Base-by-base conservation (phyloP, 1,140 invertebrate species). In the Heliconius congener region DNA sequence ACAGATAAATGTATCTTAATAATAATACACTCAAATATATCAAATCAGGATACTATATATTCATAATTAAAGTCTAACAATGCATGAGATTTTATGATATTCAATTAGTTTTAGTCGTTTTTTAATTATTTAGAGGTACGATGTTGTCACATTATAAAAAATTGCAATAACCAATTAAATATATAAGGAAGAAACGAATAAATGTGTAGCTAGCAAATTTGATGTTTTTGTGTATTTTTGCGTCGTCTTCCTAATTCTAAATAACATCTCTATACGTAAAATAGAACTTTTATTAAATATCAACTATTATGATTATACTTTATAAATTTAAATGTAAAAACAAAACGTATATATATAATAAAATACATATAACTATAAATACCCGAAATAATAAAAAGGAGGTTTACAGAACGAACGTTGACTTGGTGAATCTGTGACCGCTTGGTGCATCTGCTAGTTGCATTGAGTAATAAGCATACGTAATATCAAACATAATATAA, bases 61-160 rank as follows among this genome's bases (percentile, higher is more conserved):
- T 66, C 23, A 13, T 66, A 30, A 30, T 66, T 8, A 1, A 0
- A 1, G 27, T 30, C 27, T 27, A 66, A 66, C 60, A 66, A 66
- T 66, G 60, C 60, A 30, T 66, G 4, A 66, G 13, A 66, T 66
- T 30, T 30, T 66, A 66, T 1, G 9, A 60, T 60, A 27, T 27
- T 60, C 55, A 60, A 23, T 60, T 60, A 60, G 55, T 66, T 66
- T 66, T 30, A 66, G 27, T 66, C 11, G 60, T 66, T 30, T 66
- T 19, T 60, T 60, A 30, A 23, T 23, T 60, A 3, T 60, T 60
- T 30, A 1, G 27, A 66, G 23, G 4, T 66, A 66, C 27, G 16
- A 30, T 66, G 60, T 30, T 66, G 60, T 66, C 60, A 60, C 2
- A 66, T 66, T 66, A 30, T 66, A 66, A 66, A 66, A 66, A 66